A percentile compares a stretch with the other conserved stretches of the same genome.
phyloP scores from a whole-genome alignment of 2,113 vertebrate species.

The Coptodon rendalli region DNA sequence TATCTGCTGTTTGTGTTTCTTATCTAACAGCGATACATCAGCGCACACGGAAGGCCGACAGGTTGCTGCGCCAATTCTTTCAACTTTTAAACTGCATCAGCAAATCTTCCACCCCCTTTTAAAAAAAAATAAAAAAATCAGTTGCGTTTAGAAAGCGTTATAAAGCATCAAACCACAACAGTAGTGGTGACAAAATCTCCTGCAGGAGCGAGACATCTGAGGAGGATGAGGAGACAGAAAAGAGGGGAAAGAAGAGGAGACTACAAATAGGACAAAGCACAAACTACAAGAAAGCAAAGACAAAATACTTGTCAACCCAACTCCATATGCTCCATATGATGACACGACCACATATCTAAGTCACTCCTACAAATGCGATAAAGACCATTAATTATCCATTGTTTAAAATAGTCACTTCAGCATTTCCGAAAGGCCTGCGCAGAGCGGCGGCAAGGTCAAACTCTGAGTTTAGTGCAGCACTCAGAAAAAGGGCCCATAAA shows the following conservation, averaged over 20 bases:
- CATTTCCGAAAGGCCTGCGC: not conserved
- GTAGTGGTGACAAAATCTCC: not conserved
- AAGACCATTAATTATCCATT: constrained; percentile 34
- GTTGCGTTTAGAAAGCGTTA: not conserved
- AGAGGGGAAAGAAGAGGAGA: not conserved
- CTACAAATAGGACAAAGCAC: not conserved
- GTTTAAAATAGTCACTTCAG: constrained; percentile 32
- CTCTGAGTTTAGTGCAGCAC: constrained; percentile 38
- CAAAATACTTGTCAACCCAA: not conserved
- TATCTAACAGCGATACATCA: constrained; percentile 50
- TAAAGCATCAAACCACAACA: not conserved
- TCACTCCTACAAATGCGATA: not conserved
- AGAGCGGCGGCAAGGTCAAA: constrained; percentile 48
- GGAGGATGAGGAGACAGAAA: not conserved
- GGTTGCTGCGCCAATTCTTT: not conserved
- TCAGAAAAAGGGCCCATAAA: constrained; percentile 36
- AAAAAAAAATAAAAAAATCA: not conserved
- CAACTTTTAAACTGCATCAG: not conserved
- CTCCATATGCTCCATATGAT: not conserved
- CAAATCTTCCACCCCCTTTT: not conserved
- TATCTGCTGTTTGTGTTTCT: constrained; percentile 62
- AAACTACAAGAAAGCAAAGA: not conserved
- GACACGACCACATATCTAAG: not conserved
- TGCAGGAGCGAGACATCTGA: not conserved
- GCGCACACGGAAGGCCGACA: not conserved